phyloP scores from a whole-genome alignment of 2,113 vertebrate species.

The Eidolon helvum region DNA sequence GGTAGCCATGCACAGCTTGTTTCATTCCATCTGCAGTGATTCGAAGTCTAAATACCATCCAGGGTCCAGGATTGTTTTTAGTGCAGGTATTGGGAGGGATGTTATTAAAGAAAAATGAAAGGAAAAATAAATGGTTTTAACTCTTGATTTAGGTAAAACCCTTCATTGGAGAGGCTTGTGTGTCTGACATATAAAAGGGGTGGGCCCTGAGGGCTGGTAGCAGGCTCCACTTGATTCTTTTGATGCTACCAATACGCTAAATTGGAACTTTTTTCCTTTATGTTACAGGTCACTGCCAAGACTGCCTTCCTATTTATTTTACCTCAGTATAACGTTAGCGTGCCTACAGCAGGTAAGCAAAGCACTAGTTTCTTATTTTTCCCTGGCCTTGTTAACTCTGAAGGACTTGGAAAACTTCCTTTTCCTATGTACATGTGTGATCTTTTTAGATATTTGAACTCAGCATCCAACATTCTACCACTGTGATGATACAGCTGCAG shows the following conservation, averaged over 20 bases:
- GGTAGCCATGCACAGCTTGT: background rate
- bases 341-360: slow-evolving; percentile 90
- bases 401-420: background rate
- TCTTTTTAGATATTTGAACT: background rate
- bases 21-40: background rate
- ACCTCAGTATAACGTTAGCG: slow-evolving; percentile 96
- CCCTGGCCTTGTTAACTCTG: background rate
- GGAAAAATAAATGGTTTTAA: background rate
- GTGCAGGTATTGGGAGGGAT: background rate
- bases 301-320: slow-evolving; percentile 98
- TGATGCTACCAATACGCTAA: slow-evolving; percentile 33
- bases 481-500: background rate
- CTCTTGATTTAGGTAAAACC: background rate
- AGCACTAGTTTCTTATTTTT: background rate
- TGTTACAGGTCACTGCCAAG: slow-evolving; percentile 95
- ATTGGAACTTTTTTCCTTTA: slow-evolving; percentile 52
- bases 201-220: background rate
- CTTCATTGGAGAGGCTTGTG: background rate
- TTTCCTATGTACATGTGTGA: background rate
- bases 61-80: background rate
- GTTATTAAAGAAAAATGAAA: background rate
- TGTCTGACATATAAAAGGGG: background rate
- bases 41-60: background rate
- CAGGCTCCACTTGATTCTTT: background rate
- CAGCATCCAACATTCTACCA: background rate